Evolutionary conservation across 2,888 invertebrate species (phyloP), one percentile per base, ranked within the genome.

Genomic region (Eubasilissa splendida): DNA sequence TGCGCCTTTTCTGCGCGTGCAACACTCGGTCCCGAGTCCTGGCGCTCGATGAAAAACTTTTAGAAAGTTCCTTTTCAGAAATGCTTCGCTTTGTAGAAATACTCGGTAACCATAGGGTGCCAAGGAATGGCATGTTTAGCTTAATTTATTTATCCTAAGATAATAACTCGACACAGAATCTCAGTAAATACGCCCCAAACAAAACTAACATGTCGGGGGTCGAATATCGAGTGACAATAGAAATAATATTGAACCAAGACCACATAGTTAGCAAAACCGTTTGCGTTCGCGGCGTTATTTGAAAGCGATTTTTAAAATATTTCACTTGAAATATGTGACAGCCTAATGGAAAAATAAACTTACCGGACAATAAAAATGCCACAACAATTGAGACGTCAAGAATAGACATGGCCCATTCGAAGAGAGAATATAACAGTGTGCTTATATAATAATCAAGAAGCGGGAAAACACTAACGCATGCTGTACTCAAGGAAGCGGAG

Each of bases 91-190:
- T 73, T 73, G 71, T 73, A 73, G 71, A 8, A 33, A 73, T 73
- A 73, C 56, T 52, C 52, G 53, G 52, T 33, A 73, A 31, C 75
- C 75, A 14, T 50, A 52, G 63, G 65, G 65, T 31, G 22, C 76
- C 33, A 11, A 60, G 65, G 76, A 52, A 76, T 65, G 76, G 73
- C 33, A 53, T 65, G 60, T 75, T 59, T 65, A 65, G 10, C 31
- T 54, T 54, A 53, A 76, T 76, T 52, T 65, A 76, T 76, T 76
- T 76, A 76, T 76, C 63, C 53, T 65, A 65, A 76, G 65, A 76
- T 76, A 76, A 76, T 60, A n/a, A 63, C n/a, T 52, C 52, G 50
- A 65, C 54, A 8, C 54, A 53, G 66, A 52, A 63, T 65, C n/a
- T 42, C 52, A 7, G 56, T 54, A 54, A 76, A 76, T 33, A 73